Evolutionary conservation across 2,888 invertebrate species (phyloP).

Genomic region (Plagodis dolabraria): DNA sequence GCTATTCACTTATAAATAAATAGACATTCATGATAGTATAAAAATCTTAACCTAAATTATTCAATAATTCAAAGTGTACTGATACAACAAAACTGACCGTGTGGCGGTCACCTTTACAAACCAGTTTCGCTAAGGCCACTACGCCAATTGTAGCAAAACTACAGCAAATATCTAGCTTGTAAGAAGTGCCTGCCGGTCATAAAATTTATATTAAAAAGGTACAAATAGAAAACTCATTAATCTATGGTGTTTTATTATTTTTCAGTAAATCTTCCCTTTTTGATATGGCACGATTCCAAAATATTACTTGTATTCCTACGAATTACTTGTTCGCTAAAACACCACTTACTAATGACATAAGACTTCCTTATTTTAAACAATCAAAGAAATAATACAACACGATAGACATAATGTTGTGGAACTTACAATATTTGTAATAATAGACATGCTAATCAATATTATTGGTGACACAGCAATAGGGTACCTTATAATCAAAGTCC

Average conservation of each 20-base stretch:
- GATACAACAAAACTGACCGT: conserved; percentile 48
- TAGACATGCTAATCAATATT: conserved; percentile 79
- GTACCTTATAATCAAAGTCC: conserved; percentile 69
- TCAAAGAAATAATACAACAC: conserved; percentile 35
- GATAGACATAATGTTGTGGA: conserved; percentile 48
- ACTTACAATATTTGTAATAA: conserved; percentile 64
- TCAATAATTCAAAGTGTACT: conserved; percentile 59
- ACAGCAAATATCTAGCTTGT: too few species aligned
- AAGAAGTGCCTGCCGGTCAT: conserved; percentile 15
- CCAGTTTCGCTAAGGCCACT: not conserved
- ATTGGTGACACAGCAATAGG: conserved; percentile 83
- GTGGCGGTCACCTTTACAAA: not conserved
- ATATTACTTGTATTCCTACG: conserved; percentile 41
- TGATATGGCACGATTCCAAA: conserved; percentile 74
- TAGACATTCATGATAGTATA: conserved; percentile 78
- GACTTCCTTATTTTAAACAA: not conserved
- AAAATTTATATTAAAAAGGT: conserved; percentile 18
- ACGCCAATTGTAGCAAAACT: too few species aligned
- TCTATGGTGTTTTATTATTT: conserved; percentile 52
- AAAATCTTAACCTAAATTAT: conserved; percentile 71
- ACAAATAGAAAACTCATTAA: conserved; percentile 55
- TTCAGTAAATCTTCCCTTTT: conserved; percentile 45
- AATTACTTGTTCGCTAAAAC: conserved; percentile 38
- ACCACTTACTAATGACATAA: conserved; percentile 65
- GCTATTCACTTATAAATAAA: conserved; percentile 76